Evolutionary conservation across 2,797 vertebrate species (phyloP), one percentile per base, ranked within the genome.

Genomic region (Poeciliopsis paucimaculata): DNA sequence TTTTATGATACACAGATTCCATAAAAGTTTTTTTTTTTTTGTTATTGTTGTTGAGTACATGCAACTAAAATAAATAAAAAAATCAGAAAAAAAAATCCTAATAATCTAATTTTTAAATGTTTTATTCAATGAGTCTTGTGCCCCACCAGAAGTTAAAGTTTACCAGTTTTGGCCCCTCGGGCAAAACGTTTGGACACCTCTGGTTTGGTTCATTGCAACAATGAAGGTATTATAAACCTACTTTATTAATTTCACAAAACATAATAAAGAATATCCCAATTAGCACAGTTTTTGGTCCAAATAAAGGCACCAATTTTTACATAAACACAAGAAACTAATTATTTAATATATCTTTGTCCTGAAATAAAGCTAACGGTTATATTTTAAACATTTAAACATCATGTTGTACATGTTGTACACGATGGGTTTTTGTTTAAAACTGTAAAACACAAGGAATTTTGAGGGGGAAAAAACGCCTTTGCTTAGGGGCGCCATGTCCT

Each of bases 401-500:
- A 81, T 70, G 75, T 75, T 82, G 76, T 51, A 12, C 1, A 45
- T 77, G 84, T 76, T 80, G 78, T 85, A 84, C 81, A 75, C 68
- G 68, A 76, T 64, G 77, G 77, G 72, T 82, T 87, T 84, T 91
- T 89, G 91, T 91, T 89, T 89, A 78, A 71, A 73, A 80, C 75
- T 84, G 80, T 83, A 82, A 89, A 89, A 87, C 13, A 60, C 26
- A 45, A 84, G 53, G 87, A 93, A 91, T 75, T 83, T 79, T 31
- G 10, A 85, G 83, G 88, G 91, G 91, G 86, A 90, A 91, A 87
- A 91, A 87, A 92, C 90, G 76, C 90, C 91, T 91, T 95, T 92
- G 92, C 94, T 94, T 90, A 90, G 94, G 92, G 93, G 91, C 93
- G 91, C 91, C 92, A 90, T 95, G 94, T 95, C 94, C 94, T 90